phyloP scores from a whole-genome alignment of 2,113 vertebrate genomes.

The Myotis davidii region DNA sequence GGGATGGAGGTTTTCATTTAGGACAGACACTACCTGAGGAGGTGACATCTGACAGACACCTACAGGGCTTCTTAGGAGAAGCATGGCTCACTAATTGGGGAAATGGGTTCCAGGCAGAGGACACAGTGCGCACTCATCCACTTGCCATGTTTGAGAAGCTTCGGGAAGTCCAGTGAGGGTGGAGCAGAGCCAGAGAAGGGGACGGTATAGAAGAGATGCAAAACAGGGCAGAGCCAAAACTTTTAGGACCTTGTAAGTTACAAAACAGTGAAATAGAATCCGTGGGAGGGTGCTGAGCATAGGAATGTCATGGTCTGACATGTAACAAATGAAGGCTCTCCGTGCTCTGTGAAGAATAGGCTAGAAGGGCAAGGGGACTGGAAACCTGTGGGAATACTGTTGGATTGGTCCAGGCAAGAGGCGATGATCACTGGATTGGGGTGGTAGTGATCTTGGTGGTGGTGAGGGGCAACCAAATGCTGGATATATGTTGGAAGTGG shows the following conservation, averaged over 20 bases:
- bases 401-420: neutral
- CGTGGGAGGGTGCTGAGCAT: neutral
- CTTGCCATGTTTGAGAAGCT: neutral
- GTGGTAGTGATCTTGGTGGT: neutral
- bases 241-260: neutral
- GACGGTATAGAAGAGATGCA: neutral
- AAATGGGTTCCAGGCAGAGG: neutral
- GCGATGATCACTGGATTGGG: no score
- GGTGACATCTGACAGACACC: neutral
- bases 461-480: no score
- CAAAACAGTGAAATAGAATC: neutral
- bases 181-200: neutral
- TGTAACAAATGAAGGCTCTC: neutral
- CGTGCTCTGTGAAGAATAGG: neutral
- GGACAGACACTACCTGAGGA: neutral
- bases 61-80: neutral
- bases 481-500: neutral
- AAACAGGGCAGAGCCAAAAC: neutral
- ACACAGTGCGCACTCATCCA: accelerated
- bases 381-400: neutral
- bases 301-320: neutral
- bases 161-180: no score
- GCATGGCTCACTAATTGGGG: neutral
- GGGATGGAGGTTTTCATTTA: neutral
- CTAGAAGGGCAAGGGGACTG: neutral